Evolutionary conservation across 2,888 invertebrate species (phyloP).

Genomic region (Melanostoma mellinum): DNA sequence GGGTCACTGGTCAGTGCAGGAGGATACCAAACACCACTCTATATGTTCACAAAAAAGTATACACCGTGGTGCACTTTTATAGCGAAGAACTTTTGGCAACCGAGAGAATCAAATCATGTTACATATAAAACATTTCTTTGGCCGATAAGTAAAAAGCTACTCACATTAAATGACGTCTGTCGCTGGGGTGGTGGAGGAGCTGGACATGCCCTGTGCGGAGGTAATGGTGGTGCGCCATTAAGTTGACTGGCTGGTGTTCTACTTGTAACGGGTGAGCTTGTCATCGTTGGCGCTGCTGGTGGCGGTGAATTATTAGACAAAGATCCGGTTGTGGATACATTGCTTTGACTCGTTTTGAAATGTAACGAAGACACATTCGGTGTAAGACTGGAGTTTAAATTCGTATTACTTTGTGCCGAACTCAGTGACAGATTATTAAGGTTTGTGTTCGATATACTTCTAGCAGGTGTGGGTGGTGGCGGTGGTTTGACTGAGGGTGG

Average conservation of each 20-base stretch:
- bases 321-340: constrained; percentile 73
- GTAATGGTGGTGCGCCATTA: constrained; percentile 81
- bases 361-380: constrained; percentile 80
- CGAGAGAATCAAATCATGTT: too few relatives aligned
- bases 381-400: constrained; percentile 49
- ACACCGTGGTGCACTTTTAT: constrained; percentile 15
- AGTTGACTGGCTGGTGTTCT: constrained; percentile 72
- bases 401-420: constrained; percentile 65
- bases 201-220: constrained; percentile 81
- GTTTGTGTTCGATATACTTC: constrained; percentile 81
- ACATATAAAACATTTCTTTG: not conserved
- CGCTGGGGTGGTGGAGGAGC: constrained; percentile 81
- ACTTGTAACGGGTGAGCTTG: constrained; percentile 57
- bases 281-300: constrained; percentile 74
- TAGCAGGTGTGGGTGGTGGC: constrained; percentile 81
- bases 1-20: constrained; percentile 62
- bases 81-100: constrained; percentile 44
- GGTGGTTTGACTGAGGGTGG: constrained; percentile 81
- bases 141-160: constrained; percentile 68
- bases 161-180: constrained; percentile 79
- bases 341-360: constrained; percentile 77
- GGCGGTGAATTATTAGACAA: constrained; percentile 75
- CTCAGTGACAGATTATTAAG: constrained; percentile 77
- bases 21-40: constrained; percentile 12
- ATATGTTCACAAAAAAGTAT: constrained; percentile 1